phyloP scores from a whole-genome alignment of 2,888 invertebrate species.

The Rhagophthalmus giganteus region DNA sequence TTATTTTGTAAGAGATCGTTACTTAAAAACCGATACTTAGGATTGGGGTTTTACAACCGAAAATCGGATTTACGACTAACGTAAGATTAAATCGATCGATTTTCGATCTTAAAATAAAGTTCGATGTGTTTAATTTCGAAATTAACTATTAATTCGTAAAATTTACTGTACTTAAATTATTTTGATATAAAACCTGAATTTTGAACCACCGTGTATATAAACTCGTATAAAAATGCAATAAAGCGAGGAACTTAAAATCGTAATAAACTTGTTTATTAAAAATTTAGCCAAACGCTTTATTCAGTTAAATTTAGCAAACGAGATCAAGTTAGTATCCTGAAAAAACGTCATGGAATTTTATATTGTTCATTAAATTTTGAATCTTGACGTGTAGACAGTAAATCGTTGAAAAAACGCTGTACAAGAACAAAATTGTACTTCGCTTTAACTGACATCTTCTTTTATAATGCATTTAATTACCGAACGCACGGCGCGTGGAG shows the following conservation, averaged over 20 bases:
- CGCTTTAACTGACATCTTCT: not conserved
- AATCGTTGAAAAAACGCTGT: slow-evolving; percentile 1
- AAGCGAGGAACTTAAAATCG: slow-evolving; percentile 5
- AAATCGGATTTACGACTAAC: no score
- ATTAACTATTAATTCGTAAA: no score
- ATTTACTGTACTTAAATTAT: no score
- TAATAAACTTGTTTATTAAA: slow-evolving; percentile 7
- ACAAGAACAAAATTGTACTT: not conserved
- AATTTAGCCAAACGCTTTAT: slow-evolving; percentile 6
- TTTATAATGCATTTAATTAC: not conserved
- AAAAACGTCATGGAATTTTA: slow-evolving; percentile 8
- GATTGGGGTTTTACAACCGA: no score
- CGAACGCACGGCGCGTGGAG: no score
- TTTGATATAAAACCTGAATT: no score
- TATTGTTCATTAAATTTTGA: slow-evolving; percentile 6
- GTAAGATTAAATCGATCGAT: no score
- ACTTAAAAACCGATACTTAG: no score
- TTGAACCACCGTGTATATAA: not conserved
- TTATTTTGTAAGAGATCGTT: no score
- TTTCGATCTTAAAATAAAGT: no score
- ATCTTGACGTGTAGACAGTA: not conserved
- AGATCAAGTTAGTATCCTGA: slow-evolving; percentile 1
- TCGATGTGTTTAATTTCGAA: no score
- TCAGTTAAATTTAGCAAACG: slow-evolving; percentile 6
- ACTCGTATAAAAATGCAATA: slow-evolving; percentile 1